Evolutionary conservation across 2,113 vertebrate species (phyloP).

Genomic region (Lontra canadensis): DNA sequence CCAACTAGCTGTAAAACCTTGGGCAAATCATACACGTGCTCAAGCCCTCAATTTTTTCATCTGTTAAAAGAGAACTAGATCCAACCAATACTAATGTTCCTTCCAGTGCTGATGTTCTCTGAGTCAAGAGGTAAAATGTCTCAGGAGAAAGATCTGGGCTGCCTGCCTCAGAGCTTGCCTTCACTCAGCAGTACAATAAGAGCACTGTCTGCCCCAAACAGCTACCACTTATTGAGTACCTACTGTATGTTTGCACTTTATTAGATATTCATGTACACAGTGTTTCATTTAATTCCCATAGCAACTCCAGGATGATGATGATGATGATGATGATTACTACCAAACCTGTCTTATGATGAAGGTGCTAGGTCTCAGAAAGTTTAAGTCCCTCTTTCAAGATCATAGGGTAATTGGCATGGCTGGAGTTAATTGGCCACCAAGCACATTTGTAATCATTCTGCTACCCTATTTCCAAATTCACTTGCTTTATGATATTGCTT

Average conservation of each 20-base stretch:
- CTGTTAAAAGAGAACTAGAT: constrained; percentile 10
- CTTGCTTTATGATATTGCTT: background rate
- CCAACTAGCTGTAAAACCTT: background rate
- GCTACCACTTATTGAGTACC: background rate
- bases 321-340: background rate
- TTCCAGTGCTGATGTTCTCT: background rate
- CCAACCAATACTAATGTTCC: background rate
- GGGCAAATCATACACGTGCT: background rate
- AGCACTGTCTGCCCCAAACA: background rate
- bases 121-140: background rate
- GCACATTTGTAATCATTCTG: background rate
- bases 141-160: background rate
- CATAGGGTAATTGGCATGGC: background rate
- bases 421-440: background rate
- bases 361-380: background rate
- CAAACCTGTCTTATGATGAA: background rate
- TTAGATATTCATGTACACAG: background rate
- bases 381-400: background rate
- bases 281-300: background rate
- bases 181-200: background rate
- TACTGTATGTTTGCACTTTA: background rate
- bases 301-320: background rate
- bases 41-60: constrained; percentile 5
- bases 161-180: background rate
- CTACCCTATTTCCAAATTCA: background rate